phyloP scores from a whole-genome alignment of 2,797 vertebrate genomes.

The Oophaga sylvatica region DNA sequence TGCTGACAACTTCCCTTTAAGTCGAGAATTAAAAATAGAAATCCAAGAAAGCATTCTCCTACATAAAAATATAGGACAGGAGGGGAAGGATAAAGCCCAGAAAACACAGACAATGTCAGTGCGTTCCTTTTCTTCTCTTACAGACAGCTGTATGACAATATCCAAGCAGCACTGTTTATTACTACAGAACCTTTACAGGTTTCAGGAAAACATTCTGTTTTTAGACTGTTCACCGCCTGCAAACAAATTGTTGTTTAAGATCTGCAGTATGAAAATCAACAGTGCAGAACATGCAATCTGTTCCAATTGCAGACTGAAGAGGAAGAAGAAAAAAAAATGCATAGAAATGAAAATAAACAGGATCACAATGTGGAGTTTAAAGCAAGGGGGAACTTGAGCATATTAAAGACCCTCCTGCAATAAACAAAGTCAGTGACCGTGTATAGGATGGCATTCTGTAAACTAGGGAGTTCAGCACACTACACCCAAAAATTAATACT shows the following conservation, averaged over 20 bases:
- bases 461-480: background rate
- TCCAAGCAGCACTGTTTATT: conserved; percentile 29
- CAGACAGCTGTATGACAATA: conserved; percentile 11
- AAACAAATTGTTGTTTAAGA: conserved; percentile 56
- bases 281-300: conserved; percentile 58
- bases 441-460: background rate
- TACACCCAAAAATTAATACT: too few species aligned
- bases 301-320: conserved; percentile 44
- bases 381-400: background rate
- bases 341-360: conserved; percentile 39
- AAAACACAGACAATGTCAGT: background rate
- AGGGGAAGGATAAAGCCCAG: background rate
- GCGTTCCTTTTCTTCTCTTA: background rate
- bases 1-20: too few species aligned
- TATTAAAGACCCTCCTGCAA: background rate
- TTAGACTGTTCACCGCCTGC: conserved; percentile 30
- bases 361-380: conserved; percentile 1
- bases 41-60: background rate
- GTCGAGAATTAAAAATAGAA: too few species aligned
- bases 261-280: conserved; percentile 56
- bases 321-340: conserved; percentile 25
- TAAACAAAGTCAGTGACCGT: background rate
- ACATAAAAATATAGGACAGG: background rate
- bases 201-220: conserved; percentile 47
- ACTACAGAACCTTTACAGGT: conserved; percentile 38